Percentiles rank a stretch among this genome's conserved stretches.
Evolutionary conservation across 2,888 invertebrate genomes (phyloP).

Genomic region (Pollenia labialis): DNA sequence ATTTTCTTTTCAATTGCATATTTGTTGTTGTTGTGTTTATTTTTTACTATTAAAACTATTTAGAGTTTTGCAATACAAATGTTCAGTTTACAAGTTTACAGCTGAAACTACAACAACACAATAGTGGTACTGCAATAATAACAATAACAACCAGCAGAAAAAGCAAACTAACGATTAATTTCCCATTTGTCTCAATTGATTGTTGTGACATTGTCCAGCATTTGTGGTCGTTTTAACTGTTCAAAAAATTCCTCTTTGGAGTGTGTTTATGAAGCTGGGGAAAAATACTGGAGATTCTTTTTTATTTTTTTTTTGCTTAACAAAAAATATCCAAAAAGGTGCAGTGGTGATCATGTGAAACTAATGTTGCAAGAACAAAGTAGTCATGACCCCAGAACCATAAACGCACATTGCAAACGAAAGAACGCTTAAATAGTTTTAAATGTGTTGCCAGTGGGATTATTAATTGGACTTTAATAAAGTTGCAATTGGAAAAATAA

Average conservation of each 20-base stretch:
- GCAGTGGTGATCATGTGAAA: slow-evolving; percentile 65
- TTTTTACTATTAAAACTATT: slow-evolving; percentile 39
- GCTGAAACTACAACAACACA: slow-evolving; percentile 17
- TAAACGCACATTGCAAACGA: slow-evolving; percentile 12
- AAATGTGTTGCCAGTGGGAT: background rate
- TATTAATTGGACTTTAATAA: background rate
- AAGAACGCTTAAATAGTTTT: slow-evolving; percentile 5
- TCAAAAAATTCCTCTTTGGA: slow-evolving; percentile 27
- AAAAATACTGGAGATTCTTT: background rate
- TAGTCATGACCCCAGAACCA: slow-evolving; percentile 62
- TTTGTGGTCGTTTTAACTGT: slow-evolving; percentile 36
- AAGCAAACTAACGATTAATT: slow-evolving; percentile 66
- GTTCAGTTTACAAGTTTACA: slow-evolving; percentile 52
- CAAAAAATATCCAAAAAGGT: slow-evolving; percentile 43
- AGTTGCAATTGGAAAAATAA: background rate
- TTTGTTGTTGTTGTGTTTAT: slow-evolving; percentile 12
- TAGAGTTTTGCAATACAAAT: slow-evolving; percentile 44
- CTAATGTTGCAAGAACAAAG: slow-evolving; percentile 41
- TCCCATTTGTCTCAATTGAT: slow-evolving; percentile 72
- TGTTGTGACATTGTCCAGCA: slow-evolving; percentile 54
- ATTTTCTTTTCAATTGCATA: slow-evolving; percentile 31
- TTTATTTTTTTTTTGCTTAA: background rate
- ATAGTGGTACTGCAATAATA: slow-evolving; percentile 15
- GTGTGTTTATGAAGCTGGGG: background rate
- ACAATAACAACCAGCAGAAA: slow-evolving; percentile 35